Conservation (phyloP, 1,140 invertebrate species). For the Homarus americanus region DNA sequence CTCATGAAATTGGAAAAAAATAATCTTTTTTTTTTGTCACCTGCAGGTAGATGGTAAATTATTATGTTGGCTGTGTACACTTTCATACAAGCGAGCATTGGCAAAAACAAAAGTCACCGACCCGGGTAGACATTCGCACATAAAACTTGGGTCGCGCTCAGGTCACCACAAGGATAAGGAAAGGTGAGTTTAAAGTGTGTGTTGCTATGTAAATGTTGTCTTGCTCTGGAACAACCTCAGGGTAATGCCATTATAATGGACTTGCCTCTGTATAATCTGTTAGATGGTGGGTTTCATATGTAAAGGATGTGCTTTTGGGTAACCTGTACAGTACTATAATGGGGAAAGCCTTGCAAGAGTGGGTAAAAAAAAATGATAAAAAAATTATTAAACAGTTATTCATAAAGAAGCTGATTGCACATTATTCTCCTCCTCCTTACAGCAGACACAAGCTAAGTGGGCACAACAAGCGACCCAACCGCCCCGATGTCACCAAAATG, state of each 20-base stretch:
- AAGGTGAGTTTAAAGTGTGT: slow-evolving; percentile 33
- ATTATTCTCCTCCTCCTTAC: background rate
- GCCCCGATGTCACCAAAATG: slow-evolving; percentile 85
- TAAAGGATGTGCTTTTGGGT: too few species aligned
- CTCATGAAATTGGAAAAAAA: too few species aligned
- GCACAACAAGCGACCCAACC: slow-evolving; percentile 86
- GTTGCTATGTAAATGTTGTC: too few species aligned
- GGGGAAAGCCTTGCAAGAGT: background rate
- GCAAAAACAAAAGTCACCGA: slow-evolving; percentile 94
- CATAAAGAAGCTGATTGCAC: background rate
- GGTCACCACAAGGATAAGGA: slow-evolving; percentile 67
- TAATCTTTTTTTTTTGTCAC: slow-evolving; percentile 43
- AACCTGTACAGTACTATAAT: too few species aligned
- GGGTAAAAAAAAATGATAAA: background rate
- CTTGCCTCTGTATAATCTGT: too few species aligned
- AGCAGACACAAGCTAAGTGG: slow-evolving; percentile 76
- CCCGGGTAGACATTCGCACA: slow-evolving; percentile 84
- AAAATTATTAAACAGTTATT: background rate
- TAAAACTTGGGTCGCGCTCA: slow-evolving; percentile 79
- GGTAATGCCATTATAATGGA: too few species aligned
- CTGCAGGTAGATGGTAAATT: slow-evolving; percentile 95
- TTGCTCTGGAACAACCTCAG: too few species aligned
- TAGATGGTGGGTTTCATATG: too few species aligned
- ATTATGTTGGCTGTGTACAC: slow-evolving; percentile 96
- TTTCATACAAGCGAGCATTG: slow-evolving; percentile 94